A percentile compares a stretch with the other conserved stretches of the same genome.
Evolutionary conservation across 1,140 invertebrate genomes (phyloP).

Genomic region (Drosophila simulans): DNA sequence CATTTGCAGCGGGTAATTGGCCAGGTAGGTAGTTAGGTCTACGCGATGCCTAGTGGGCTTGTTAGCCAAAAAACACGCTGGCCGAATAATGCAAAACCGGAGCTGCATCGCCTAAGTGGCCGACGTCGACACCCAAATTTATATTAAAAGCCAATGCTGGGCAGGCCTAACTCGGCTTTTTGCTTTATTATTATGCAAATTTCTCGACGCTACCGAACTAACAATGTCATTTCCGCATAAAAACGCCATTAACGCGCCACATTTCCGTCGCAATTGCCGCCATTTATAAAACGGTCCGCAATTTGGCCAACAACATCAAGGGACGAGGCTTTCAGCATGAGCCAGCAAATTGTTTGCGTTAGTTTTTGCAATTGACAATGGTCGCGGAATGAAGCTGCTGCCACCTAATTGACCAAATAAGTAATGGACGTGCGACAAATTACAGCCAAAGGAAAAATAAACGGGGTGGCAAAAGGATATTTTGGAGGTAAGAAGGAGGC

Average conservation of each 20-base stretch:
- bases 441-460: conserved; percentile 5
- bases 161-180: conserved; percentile 2
- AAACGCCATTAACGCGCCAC: conserved; percentile 60
- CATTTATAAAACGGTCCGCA: conserved; percentile 65
- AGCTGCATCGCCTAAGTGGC: conserved; percentile 34
- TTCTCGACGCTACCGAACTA: conserved; percentile 57
- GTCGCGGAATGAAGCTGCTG: conserved; percentile 36
- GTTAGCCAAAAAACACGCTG: conserved; percentile 28
- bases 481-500: too few relatives aligned
- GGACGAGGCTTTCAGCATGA: conserved; percentile 57
- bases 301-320: conserved; percentile 37
- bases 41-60: conserved; percentile 19
- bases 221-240: conserved; percentile 80
- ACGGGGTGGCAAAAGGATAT: neutral
- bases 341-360: conserved; percentile 61
- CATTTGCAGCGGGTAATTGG: conserved; percentile 59
- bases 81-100: conserved; percentile 58
- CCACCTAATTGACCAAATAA: conserved; percentile 64
- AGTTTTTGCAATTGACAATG: conserved; percentile 62
- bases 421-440: conserved; percentile 57
- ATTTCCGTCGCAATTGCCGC: conserved; percentile 78
- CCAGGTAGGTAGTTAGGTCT: conserved; percentile 62
- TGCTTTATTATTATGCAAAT: conserved; percentile 81
- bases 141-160: conserved; percentile 33
- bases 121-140: conserved; percentile 3